These are phyloP conservation scores for Pangasius djambal DNA, from an alignment of 2,797 vertebrate genomes.

Conservation along the genomic window DNA sequence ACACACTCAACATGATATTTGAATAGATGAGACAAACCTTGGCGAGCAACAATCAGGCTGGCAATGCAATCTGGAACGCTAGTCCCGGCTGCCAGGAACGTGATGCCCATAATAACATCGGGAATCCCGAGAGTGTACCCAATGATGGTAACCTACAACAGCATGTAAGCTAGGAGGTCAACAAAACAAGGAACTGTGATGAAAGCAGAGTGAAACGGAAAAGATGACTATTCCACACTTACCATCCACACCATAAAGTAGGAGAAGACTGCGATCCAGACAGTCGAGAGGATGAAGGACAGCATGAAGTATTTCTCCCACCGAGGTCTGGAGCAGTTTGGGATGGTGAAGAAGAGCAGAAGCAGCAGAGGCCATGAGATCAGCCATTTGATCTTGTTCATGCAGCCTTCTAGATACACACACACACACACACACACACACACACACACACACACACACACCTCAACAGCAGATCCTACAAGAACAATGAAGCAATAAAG, in stretches of 20 bases:
- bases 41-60: slow-evolving; percentile 94
- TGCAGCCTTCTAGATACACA: slow-evolving; percentile 66
- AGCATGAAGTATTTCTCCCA: slow-evolving; percentile 95
- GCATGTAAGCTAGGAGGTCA: not conserved
- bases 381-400: slow-evolving; percentile 88
- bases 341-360: slow-evolving; percentile 84
- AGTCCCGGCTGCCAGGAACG: slow-evolving; percentile 96
- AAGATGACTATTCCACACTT: slow-evolving; percentile 57
- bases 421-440: slow-evolving; percentile 38
- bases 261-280: slow-evolving; percentile 97
- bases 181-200: slow-evolving; percentile 14
- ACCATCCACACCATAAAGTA: slow-evolving; percentile 99
- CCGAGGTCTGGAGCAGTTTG: slow-evolving; percentile 91
- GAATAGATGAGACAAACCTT: slow-evolving; percentile 77
- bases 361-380: slow-evolving; percentile 92
- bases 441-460: not conserved
- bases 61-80: slow-evolving; percentile 98
- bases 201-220: not conserved
- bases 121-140: slow-evolving; percentile 97
- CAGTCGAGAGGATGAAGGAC: slow-evolving; percentile 90
- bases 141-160: slow-evolving; percentile 88
- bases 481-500: not conserved
- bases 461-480: not conserved
- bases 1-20: not conserved
- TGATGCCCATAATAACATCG: slow-evolving; percentile 99